A percentile compares a stretch with the other conserved stretches of the same genome.
Evolutionary conservation across 2,113 vertebrate species (phyloP).

Genomic region (Oreochromis tanganicae): DNA sequence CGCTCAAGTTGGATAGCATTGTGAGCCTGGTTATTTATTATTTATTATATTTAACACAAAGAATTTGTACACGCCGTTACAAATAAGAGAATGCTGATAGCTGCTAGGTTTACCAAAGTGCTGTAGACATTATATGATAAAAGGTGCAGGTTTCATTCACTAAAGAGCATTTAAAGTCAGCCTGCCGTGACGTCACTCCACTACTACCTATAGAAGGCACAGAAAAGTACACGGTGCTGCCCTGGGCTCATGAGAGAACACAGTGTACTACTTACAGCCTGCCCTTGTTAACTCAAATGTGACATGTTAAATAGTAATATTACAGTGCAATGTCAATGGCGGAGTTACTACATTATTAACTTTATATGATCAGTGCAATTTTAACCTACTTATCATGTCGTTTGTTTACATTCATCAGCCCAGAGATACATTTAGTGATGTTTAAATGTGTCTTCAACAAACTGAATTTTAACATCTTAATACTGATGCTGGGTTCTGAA

Average conservation of each 20-base stretch:
- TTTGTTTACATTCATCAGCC: not conserved
- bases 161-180: not conserved
- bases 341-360: not conserved
- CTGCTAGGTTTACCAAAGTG: not conserved
- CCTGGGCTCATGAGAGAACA: constrained; percentile 43
- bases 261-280: constrained; percentile 41
- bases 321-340: not conserved
- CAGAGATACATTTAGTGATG: not conserved
- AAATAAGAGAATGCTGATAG: not conserved
- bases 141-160: not conserved
- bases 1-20: not conserved
- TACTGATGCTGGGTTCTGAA: not conserved
- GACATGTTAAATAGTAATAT: not conserved
- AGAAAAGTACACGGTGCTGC: constrained; percentile 6
- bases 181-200: not conserved
- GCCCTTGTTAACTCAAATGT: not conserved
- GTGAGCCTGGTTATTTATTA: not conserved
- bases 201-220: not conserved
- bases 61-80: not conserved
- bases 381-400: constrained; percentile 10
- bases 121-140: not conserved
- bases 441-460: not conserved
- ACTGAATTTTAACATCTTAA: not conserved
- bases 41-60: not conserved
- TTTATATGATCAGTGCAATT: not conserved